Base-by-base conservation (phyloP, 2,113 vertebrate species). In the Psilopsiagon aurifrons region DNA sequence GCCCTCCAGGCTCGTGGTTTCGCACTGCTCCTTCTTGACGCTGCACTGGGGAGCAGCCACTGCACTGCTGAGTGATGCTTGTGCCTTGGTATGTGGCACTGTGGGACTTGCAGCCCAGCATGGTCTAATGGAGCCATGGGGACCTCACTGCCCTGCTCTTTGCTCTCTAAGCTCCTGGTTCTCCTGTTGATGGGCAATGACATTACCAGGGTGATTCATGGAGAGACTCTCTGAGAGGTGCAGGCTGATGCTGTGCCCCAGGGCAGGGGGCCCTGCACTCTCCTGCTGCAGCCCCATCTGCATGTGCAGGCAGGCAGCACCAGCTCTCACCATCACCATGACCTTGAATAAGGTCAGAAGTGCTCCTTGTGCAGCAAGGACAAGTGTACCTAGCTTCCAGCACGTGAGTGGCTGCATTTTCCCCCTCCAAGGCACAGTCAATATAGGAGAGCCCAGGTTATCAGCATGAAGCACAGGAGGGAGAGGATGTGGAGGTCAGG, bases 331-430 rank as follows among this genome's bases (percentile, higher is more conserved):
- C 46, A 9, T 24, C 8, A 8, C 35, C 18, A 2, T 57, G 93
- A 91, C 85, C 94, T 97, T 90, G 90, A 17, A 49, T 67, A 46
- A 85, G 88, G 92, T 90, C 24, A 74, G 39, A 29, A 57, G 39
- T 2, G 49, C 76, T 77, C 60, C 19, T 28, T 2, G 33, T 76
- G 71, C 41, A 60, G 83, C 67, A 89, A 73, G 68, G 66, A 88
- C 51, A n/a, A 92, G 47, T 6, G 57, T 88, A 70, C 82, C 62
- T 37, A 49, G 46, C 31, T 59, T 39, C 59, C 52, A 86, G 85
- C 80, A 69, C 15, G 23, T 74, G 57, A 19, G 60, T 87, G 83
- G 70, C 64, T 3, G 1, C 43, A 6, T 31, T 57, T 54, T 8
- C 13, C 13, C 24, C 29, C 6, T 15, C 9, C 10, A 33, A n/a